Base-by-base conservation (phyloP, 2,797 vertebrate species). In the Gobio occitaniae region DNA sequence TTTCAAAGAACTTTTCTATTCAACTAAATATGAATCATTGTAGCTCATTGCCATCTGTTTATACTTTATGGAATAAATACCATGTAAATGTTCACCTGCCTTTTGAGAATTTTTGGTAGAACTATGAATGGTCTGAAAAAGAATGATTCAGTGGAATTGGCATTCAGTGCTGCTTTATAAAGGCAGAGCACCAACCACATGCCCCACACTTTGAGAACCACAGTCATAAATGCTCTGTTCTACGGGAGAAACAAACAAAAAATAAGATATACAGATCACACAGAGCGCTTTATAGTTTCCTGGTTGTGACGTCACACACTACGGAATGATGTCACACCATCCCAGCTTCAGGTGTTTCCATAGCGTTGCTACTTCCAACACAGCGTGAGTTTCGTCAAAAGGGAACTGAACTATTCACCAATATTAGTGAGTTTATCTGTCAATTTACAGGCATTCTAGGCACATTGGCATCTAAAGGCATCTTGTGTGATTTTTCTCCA, bases 401-500 rank as follows among this genome's bases (percentile, higher is more conserved):
- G 13, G 6, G 29, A 65, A 32, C 52, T 54, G 6, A 19, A 7
- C 17, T 65, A 69, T 21, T 61, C 15, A 81, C 8, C 7, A 69
- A 6, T 77, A 59, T 69, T 70, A 69, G 38, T 68, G 3, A 69
- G 38, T 48, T 36, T 11, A 36, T 77, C 38, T 36, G 10, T 68
- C n/a, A 69, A 47, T 48, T 59, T 48, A 36, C 11, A 47, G 16
- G n/a, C 66, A 50, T 48, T 36, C 63, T 15, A 59, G 12, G 4
- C 29, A 52, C 4, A 3, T 1, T 66, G 9, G 10, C 48, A 19
- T 68, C 47, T 44, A 63, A 77, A 29, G 16, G 3, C 21, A 56
- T 84, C 75, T 69, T 78, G 1, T 32, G 13, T 61, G 75, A 78
- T 70, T 13, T 25, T 76, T 56, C 61, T 65, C 25, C 61, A 48